Evolutionary conservation across 2,113 vertebrate genomes (phyloP).

Genomic region (Myxocyprinus asiaticus): DNA sequence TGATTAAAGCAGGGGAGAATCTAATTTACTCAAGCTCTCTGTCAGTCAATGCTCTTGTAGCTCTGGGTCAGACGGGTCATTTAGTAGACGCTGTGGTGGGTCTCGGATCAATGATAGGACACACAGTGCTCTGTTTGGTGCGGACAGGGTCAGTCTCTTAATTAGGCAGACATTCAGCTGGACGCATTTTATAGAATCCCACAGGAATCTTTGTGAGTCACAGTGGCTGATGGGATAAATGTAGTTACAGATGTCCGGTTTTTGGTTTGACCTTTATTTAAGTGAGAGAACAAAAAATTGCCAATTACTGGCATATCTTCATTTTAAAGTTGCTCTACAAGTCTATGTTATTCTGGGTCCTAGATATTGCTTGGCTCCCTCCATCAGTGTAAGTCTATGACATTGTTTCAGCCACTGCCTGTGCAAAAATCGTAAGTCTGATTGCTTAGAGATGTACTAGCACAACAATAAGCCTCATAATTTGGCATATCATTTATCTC

Average conservation of each 20-base stretch:
- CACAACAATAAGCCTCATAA: too few relatives aligned
- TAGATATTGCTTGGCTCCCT: too few relatives aligned
- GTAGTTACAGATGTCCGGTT: too few relatives aligned
- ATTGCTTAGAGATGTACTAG: too few relatives aligned
- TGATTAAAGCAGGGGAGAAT: constrained; percentile 43
- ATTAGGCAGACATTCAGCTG: constrained; percentile 59
- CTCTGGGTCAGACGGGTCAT: constrained; percentile 67
- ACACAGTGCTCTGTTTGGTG: constrained; percentile 49
- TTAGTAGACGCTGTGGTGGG: constrained; percentile 57
- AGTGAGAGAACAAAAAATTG: background rate
- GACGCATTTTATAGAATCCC: constrained; percentile 46
- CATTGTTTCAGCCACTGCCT: too few relatives aligned
- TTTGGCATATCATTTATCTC: too few relatives aligned
- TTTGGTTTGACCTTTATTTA: constrained; percentile 3
- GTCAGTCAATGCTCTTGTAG: constrained; percentile 54
- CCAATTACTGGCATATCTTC: background rate
- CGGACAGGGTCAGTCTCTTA: constrained; percentile 59
- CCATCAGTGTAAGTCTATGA: too few relatives aligned
- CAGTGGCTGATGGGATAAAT: background rate
- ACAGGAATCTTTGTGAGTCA: background rate
- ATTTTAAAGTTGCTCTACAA: too few relatives aligned
- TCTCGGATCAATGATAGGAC: constrained; percentile 67
- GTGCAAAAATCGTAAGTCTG: too few relatives aligned
- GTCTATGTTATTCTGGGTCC: background rate
- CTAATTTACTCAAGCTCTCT: constrained; percentile 51